These are phyloP conservation scores for Pelusios castaneus DNA, from an alignment of 2,113 vertebrate species.

Conservation along the genomic window DNA sequence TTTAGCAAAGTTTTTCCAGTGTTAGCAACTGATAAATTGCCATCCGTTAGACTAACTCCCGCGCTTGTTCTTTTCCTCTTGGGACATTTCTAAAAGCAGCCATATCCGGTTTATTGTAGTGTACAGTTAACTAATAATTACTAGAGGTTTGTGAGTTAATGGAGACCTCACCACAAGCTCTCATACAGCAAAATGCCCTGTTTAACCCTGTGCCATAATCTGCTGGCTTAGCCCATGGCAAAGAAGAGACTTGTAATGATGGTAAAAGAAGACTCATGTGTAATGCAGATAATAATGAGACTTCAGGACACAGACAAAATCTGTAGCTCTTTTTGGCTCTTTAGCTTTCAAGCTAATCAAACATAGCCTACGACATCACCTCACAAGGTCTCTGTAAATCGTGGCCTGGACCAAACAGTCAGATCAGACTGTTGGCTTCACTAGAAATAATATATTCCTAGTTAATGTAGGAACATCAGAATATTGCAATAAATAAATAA, in stretches of 20 bases:
- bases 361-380: not conserved
- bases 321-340: not conserved
- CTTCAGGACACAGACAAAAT: not conserved
- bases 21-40: conserved; percentile 13
- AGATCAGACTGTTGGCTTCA: not conserved
- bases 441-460: not conserved
- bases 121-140: not conserved
- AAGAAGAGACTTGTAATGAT: rapidly evolving
- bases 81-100: not conserved
- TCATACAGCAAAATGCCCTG: not conserved
- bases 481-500: not conserved
- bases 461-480: not conserved
- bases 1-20: not conserved
- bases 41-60: conserved; percentile 15
- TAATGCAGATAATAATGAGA: not conserved
- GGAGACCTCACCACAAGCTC: not conserved
- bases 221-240: not conserved
- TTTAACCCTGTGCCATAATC: not conserved
- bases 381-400: rapidly evolving
- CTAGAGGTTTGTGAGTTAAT: not conserved
- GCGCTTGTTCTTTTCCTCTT: not conserved
- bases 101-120: not conserved
- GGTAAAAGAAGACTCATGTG: rapidly evolving
- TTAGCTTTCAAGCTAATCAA: not conserved
- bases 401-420: rapidly evolving